Evolutionary conservation across 2,888 invertebrate genomes (phyloP).

Genomic region (Ormyrus rosae): DNA sequence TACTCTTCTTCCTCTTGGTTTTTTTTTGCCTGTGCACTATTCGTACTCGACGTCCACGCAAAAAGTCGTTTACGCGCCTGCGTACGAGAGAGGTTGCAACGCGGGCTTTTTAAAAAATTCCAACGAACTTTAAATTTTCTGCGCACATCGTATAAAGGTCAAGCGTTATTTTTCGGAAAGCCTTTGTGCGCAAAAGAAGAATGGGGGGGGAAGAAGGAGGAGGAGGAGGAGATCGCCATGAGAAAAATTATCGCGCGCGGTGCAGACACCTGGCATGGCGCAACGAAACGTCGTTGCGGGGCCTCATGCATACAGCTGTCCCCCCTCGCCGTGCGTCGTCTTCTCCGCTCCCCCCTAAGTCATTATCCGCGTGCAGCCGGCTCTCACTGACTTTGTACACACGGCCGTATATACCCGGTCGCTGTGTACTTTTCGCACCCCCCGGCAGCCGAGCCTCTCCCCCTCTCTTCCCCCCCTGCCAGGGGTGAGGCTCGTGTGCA

Average conservation of each 20-base stretch:
- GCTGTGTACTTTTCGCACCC: neutral
- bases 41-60: neutral
- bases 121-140: no score
- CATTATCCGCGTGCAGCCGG: slow-evolving; percentile 18
- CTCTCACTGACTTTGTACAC: neutral
- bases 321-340: slow-evolving; percentile 12
- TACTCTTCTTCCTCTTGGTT: neutral
- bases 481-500: no score
- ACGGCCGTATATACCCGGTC: slow-evolving; percentile 1
- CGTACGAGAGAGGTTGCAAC: neutral
- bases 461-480: no score
- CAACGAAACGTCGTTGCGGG: slow-evolving; percentile 11
- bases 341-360: neutral
- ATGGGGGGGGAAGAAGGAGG: neutral
- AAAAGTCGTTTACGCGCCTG: neutral
- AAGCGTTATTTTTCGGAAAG: neutral
- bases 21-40: neutral
- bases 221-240: neutral
- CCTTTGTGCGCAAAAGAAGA: slow-evolving; percentile 8
- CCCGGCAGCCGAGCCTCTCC: neutral
- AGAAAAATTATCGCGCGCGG: slow-evolving; percentile 26
- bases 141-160: no score
- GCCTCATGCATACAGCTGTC: slow-evolving; percentile 44
- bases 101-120: slow-evolving; percentile 33
- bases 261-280: slow-evolving; percentile 47